These are phyloP conservation scores for Synchiropus splendidus DNA, from an alignment of 2,113 vertebrate species.

Conservation along the genomic window DNA sequence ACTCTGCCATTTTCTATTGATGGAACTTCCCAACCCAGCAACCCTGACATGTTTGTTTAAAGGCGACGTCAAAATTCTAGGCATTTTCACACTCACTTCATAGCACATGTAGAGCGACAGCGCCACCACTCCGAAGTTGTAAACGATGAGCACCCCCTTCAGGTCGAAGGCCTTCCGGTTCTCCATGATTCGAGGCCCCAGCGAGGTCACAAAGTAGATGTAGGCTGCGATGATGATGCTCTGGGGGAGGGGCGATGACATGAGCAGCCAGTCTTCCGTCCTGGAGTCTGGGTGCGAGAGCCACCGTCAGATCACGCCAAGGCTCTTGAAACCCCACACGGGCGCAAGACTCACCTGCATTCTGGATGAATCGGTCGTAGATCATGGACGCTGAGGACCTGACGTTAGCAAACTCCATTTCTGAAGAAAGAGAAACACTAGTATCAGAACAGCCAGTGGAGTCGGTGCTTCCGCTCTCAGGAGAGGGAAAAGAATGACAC, in stretches of 20 bases:
- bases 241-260: slow-evolving; percentile 87
- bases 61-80: too few relatives aligned
- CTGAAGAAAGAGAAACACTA: too few relatives aligned
- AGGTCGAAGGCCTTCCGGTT: slow-evolving; percentile 89
- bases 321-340: neutral
- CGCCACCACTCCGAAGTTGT: slow-evolving; percentile 84
- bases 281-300: slow-evolving; percentile 72
- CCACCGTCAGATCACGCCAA: neutral
- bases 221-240: slow-evolving; percentile 77
- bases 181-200: slow-evolving; percentile 92
- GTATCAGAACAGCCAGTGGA: too few relatives aligned
- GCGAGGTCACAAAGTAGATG: slow-evolving; percentile 82
- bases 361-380: slow-evolving; percentile 83
- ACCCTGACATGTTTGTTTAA: too few relatives aligned
- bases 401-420: slow-evolving; percentile 78
- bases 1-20: too few relatives aligned
- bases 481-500: too few relatives aligned
- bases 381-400: slow-evolving; percentile 74
- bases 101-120: slow-evolving; percentile 91
- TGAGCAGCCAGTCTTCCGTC: slow-evolving; percentile 79
- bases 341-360: slow-evolving; percentile 75
- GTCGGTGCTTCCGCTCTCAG: too few relatives aligned
- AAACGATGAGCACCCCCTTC: slow-evolving; percentile 74
- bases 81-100: slow-evolving; percentile 72
- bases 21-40: too few relatives aligned